These are phyloP conservation scores for Phasia obesa DNA, from an alignment of 2,888 invertebrate genomes.

Conservation along the genomic window DNA sequence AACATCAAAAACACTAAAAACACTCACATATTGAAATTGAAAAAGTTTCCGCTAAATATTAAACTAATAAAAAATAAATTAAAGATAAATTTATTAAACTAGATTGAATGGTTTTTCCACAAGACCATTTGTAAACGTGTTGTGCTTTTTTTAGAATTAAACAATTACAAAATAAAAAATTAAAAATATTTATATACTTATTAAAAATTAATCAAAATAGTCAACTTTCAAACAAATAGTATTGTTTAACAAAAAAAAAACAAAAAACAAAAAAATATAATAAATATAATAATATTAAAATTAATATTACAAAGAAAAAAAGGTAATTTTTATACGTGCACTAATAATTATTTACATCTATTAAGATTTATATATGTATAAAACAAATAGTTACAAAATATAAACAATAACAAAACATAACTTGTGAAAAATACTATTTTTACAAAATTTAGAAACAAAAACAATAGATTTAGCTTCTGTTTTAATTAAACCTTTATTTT, in stretches of 20 bases:
- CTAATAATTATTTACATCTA: constrained; percentile 75
- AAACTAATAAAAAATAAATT: constrained; percentile 34
- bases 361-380: constrained; percentile 72
- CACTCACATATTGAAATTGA: not conserved
- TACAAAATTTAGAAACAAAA: constrained; percentile 16
- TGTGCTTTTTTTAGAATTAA: constrained; percentile 81
- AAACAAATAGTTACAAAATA: constrained; percentile 18
- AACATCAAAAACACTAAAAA: not conserved
- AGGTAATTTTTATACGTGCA: constrained; percentile 78
- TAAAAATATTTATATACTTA: constrained; percentile 65
- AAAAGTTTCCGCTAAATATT: constrained; percentile 26
- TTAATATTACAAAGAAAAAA: constrained; percentile 73
- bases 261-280: constrained; percentile 55
- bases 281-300: no score
- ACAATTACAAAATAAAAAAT: constrained; percentile 72
- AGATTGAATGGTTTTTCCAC: constrained; percentile 79
- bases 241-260: constrained; percentile 75
- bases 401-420: constrained; percentile 24
- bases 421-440: constrained; percentile 44
- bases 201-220: constrained; percentile 63
- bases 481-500: not conserved
- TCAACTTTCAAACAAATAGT: constrained; percentile 60
- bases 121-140: constrained; percentile 82
- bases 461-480: constrained; percentile 24
- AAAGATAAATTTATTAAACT: constrained; percentile 54